These are phyloP conservation scores for Xestia sexstrigata DNA, from an alignment of 2,888 invertebrate genomes.

Conservation along the genomic window DNA sequence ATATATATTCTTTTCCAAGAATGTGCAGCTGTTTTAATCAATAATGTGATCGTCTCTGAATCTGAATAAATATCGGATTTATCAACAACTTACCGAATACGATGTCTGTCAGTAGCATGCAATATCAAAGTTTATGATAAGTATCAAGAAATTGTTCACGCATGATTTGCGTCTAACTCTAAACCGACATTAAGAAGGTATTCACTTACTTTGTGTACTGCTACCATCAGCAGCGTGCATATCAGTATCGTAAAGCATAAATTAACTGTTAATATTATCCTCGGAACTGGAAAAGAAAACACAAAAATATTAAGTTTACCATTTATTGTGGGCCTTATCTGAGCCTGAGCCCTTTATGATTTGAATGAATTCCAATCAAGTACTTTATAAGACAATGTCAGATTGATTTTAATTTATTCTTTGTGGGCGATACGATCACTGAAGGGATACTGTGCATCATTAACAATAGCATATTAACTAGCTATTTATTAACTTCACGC, in stretches of 20 bases:
- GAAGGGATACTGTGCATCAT: background rate
- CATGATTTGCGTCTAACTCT: background rate
- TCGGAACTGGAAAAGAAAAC: conserved; percentile 90
- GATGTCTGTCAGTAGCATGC: conserved; percentile 63
- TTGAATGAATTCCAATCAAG: background rate
- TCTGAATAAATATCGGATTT: background rate
- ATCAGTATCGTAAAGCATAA: conserved; percentile 95
- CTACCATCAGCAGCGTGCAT: conserved; percentile 94
- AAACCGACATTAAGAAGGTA: background rate
- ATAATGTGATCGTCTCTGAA: background rate
- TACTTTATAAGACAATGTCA: background rate
- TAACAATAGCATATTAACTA: conserved; percentile 13
- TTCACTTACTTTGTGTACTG: conserved; percentile 93
- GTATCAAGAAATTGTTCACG: background rate
- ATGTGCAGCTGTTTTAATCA: conserved; percentile 13
- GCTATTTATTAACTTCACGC: conserved; percentile 1
- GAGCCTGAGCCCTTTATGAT: background rate
- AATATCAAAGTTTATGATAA: conserved; percentile 30
- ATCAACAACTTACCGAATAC: conserved; percentile 57
- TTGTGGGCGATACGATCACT: conserved; percentile 12
- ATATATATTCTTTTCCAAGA: background rate
- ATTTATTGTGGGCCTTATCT: too few relatives aligned
- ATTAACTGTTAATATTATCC: conserved; percentile 95
- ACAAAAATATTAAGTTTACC: conserved; percentile 4
- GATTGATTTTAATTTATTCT: conserved; percentile 18